phyloP scores from a whole-genome alignment of 2,797 vertebrate species.

The Alectoris magna region DNA sequence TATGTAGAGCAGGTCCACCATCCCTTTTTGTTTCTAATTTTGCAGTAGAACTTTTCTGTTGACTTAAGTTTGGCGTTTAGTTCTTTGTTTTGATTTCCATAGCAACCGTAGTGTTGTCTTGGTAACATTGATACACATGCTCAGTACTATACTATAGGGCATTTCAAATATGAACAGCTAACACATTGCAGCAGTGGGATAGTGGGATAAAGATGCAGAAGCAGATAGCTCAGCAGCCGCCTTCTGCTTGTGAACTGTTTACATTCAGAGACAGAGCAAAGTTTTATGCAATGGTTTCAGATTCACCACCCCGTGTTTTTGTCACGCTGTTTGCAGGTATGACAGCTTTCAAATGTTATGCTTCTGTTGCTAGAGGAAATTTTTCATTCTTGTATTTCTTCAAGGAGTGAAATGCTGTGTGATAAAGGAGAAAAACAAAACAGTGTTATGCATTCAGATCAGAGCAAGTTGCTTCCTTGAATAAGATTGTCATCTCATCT shows the following conservation, averaged over 20 bases:
- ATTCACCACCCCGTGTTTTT: not conserved
- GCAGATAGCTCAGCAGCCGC: not conserved
- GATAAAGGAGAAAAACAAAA: slow-evolving; percentile 28
- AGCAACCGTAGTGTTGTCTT: not conserved
- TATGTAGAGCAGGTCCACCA: not conserved
- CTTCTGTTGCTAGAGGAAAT: not conserved
- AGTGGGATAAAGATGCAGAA: not conserved
- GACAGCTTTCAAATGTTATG: not conserved
- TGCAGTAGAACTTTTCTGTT: not conserved
- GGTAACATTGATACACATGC: not conserved
- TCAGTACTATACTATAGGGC: not conserved
- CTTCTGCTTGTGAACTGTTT: not conserved
- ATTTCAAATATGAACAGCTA: not conserved
- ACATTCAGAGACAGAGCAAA: not conserved
- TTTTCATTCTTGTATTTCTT: not conserved
- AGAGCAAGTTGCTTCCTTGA: not conserved
- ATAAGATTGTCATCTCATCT: not conserved
- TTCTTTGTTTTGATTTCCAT: not conserved
- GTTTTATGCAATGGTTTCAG: not conserved
- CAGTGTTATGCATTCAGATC: not conserved
- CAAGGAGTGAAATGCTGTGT: not conserved
- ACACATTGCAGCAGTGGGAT: not conserved
- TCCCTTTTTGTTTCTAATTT: not conserved
- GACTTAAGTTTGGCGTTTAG: not conserved
- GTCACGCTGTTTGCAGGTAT: not conserved